Percentiles rank a stretch among this genome's conserved stretches.
Conservation (phyloP, 2,113 vertebrate species). For the Pseudois nayaur region DNA sequence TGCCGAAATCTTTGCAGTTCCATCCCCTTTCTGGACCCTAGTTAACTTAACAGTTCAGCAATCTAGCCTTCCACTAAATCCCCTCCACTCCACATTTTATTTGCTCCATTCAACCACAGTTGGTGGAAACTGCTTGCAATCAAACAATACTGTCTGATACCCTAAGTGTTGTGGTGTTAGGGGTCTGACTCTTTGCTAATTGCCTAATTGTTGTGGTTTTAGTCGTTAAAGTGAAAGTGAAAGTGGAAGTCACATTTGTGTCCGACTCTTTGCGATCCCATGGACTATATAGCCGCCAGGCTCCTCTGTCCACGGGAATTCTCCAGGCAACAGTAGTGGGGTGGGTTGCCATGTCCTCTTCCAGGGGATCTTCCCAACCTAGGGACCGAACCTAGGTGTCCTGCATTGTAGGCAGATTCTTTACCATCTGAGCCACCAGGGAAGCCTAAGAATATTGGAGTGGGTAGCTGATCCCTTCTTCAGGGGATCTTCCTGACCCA, state of each 20-base stretch:
- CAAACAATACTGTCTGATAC: neutral
- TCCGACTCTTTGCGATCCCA: neutral
- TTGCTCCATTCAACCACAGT: neutral
- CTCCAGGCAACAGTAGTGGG: neutral
- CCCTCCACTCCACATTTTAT: accelerated
- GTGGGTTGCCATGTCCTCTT: neutral
- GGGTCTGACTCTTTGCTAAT: neutral
- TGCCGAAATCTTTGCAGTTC: accelerated
- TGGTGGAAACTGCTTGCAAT: neutral
- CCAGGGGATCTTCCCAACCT: neutral
- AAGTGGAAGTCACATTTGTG: neutral
- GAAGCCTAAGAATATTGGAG: neutral
- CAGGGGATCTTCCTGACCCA: neutral
- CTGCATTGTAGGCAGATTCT: neutral
- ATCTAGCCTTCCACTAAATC: neutral
- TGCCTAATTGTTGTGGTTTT: neutral
- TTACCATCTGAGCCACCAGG: neutral
- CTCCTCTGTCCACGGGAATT: neutral
- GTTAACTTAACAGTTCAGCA: accelerated
- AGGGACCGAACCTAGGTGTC: neutral
- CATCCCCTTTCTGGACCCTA: neutral
- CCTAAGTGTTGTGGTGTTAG: neutral
- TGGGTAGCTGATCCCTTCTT: neutral
- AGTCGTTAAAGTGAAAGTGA: neutral
- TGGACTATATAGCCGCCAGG: neutral